Percentiles rank a stretch among this genome's conserved stretches.
These are phyloP conservation scores for Drosophila picticornis DNA, from an alignment of 2,888 invertebrate species.

Conservation along the genomic window DNA sequence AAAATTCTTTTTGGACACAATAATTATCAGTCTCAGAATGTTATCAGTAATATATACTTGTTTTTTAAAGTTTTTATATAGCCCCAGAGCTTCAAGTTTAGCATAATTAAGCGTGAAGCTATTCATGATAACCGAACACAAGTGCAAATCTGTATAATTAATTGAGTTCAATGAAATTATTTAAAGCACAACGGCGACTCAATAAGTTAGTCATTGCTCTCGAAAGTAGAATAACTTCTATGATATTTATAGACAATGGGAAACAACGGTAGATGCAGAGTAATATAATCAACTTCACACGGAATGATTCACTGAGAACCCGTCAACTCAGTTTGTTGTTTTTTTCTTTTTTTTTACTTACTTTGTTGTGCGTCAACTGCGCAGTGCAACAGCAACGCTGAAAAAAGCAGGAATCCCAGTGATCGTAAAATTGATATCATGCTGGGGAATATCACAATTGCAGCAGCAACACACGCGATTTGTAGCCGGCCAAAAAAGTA, in stretches of 20 bases:
- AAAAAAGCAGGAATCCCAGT: conserved; percentile 43
- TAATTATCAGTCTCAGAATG: too few relatives aligned
- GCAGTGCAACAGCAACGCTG: conserved; percentile 31
- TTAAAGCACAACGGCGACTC: background rate
- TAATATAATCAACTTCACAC: conserved; percentile 25
- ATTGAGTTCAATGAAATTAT: conserved; percentile 20
- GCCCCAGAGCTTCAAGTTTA: background rate
- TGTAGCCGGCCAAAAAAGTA: conserved; percentile 2
- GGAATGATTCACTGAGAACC: conserved; percentile 39
- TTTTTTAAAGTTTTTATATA: background rate
- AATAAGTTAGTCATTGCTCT: conserved; percentile 19
- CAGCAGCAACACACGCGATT: conserved; percentile 2
- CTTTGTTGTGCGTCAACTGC: conserved; percentile 56
- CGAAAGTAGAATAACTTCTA: conserved; percentile 19
- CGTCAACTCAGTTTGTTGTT: conserved; percentile 11
- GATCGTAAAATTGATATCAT: conserved; percentile 43
- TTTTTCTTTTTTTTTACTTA: conserved; percentile 46
- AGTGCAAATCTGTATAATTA: background rate
- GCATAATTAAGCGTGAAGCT: background rate
- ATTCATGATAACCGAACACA: background rate
- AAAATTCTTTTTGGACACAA: too few relatives aligned
- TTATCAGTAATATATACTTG: background rate
- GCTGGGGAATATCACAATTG: conserved; percentile 28
- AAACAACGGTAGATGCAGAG: background rate
- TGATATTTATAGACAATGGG: background rate